Conservation (phyloP, 2,888 invertebrate species). For the Dryocosmus kuriphilus region DNA sequence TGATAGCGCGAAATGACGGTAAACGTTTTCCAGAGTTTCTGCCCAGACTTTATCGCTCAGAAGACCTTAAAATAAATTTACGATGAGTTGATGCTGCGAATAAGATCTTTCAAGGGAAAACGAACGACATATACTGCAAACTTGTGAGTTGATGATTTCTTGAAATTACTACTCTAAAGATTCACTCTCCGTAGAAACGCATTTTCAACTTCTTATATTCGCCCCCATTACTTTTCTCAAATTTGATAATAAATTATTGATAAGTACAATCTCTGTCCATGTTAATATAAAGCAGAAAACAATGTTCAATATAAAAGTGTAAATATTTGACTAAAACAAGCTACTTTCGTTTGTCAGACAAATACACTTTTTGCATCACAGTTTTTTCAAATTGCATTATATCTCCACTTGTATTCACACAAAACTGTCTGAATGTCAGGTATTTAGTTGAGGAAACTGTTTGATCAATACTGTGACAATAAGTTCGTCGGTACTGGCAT, state of each 20-base stretch:
- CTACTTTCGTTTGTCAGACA: not conserved
- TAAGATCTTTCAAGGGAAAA: constrained; percentile 34
- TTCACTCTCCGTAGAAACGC: not conserved
- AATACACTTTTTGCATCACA: not conserved
- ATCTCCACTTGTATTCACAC: not conserved
- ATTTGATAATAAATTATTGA: not conserved
- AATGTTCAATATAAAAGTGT: not conserved
- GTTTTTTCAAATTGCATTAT: not conserved
- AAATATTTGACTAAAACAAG: not conserved
- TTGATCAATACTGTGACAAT: constrained; percentile 29
- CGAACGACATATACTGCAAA: not conserved
- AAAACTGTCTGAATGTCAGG: not conserved
- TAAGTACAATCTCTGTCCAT: not conserved
- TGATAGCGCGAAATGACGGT: constrained; percentile 15
- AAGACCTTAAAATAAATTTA: constrained; percentile 11
- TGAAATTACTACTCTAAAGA: not conserved
- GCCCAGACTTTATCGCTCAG: not conserved
- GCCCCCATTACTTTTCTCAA: not conserved
- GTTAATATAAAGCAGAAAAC: not conserved
- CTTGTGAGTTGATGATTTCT: not conserved
- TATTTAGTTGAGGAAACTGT: constrained; percentile 25
- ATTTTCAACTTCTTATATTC: not conserved
- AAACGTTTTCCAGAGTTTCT: constrained; percentile 4
- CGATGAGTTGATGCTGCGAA: constrained; percentile 14
- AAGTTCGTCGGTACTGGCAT: constrained; percentile 5